Conservation (phyloP, 2,797 vertebrate species). For the Syngnathus rostellatus region DNA sequence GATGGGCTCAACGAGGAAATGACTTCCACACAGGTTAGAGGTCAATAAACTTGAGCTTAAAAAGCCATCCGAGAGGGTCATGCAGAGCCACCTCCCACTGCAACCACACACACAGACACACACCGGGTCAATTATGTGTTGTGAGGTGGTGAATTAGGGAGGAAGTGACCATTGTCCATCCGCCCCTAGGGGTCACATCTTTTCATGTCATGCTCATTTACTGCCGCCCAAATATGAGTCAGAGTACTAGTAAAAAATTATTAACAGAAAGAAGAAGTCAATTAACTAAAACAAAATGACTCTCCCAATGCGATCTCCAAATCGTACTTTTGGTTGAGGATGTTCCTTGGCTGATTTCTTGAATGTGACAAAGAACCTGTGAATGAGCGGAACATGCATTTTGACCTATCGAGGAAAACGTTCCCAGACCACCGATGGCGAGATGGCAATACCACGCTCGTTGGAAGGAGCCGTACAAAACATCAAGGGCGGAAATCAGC, state of each 20-base stretch:
- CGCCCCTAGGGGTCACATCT: constrained; percentile 46
- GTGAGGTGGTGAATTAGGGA: constrained; percentile 42
- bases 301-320: not conserved
- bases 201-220: constrained; percentile 34
- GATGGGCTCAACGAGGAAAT: constrained; percentile 13
- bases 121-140: constrained; percentile 23
- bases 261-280: no score
- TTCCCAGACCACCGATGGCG: constrained; percentile 37
- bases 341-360: not conserved
- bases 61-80: constrained; percentile 43
- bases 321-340: not conserved
- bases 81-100: constrained; percentile 15
- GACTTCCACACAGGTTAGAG: constrained; percentile 43
- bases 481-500: constrained; percentile 59
- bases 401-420: constrained; percentile 36
- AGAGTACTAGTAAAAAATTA: not conserved
- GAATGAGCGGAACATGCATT: constrained; percentile 29
- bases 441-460: constrained; percentile 45
- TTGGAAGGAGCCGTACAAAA: constrained; percentile 58
- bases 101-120: not conserved
- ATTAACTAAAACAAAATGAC: no score
- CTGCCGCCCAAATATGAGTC: constrained; percentile 22
- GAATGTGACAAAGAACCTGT: constrained; percentile 21
- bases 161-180: constrained; percentile 58
- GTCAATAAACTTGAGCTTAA: constrained; percentile 58